Conservation (phyloP, 2,888 invertebrate species). For the Tetrapedia diversipes region DNA sequence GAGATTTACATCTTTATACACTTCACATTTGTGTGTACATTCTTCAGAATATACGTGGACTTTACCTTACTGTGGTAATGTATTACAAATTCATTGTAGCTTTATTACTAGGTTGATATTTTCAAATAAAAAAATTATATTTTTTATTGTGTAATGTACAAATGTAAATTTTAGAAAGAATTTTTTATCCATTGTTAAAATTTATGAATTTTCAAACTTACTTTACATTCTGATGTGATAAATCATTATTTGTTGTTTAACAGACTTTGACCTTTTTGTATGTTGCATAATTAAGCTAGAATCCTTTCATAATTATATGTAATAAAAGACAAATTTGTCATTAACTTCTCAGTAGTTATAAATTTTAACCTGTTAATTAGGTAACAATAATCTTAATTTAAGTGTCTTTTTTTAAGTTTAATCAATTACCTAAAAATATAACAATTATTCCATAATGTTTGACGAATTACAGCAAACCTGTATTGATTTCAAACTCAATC, state of each 20-base stretch:
- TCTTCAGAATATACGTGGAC: no score
- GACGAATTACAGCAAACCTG: no score
- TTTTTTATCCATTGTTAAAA: no score
- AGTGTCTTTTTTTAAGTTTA: neutral
- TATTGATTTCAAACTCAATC: neutral
- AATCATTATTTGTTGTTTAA: neutral
- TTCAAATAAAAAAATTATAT: neutral
- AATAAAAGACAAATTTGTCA: no score
- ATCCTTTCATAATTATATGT: conserved; percentile 3
- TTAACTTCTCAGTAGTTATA: neutral
- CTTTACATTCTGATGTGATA: no score
- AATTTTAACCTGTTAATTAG: neutral
- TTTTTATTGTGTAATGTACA: neutral
- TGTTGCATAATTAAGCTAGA: neutral
- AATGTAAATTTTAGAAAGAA: no score
- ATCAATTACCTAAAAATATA: neutral
- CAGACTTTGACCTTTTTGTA: neutral
- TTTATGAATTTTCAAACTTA: no score
- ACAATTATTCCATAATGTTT: no score
- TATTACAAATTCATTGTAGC: neutral
- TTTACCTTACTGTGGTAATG: no score
- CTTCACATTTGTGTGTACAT: neutral
- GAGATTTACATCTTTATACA: neutral
- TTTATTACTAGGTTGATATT: neutral
- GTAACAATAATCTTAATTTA: neutral